Evolutionary conservation across 1,140 invertebrate species (phyloP).

Genomic region (Pygmarrhopalites habei): DNA sequence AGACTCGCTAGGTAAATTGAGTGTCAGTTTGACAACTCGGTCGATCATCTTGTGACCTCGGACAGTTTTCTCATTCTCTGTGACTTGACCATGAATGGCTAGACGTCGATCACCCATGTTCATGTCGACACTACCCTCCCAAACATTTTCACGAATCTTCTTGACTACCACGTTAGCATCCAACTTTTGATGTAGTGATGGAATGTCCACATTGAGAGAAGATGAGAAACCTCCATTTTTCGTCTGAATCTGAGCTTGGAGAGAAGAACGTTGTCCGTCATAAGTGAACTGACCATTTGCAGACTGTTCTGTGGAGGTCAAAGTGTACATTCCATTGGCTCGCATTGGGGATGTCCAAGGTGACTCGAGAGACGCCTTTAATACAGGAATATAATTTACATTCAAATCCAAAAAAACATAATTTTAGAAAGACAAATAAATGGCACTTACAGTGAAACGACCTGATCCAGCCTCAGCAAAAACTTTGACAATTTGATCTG

Average conservation of each 20-base stretch:
- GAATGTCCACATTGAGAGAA: conserved; percentile 23
- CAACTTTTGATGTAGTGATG: conserved; percentile 19
- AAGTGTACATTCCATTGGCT: conserved; percentile 9
- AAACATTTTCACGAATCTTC: neutral
- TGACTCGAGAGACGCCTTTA: conserved; percentile 15
- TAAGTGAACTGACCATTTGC: conserved; percentile 16
- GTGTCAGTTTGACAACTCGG: neutral
- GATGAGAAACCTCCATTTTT: neutral
- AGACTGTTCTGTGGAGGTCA: neutral
- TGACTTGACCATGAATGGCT: neutral
- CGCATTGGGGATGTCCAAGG: conserved; percentile 26
- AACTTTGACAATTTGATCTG: neutral
- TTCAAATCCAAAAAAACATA: neutral
- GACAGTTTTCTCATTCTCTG: neutral
- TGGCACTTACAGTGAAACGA: conserved; percentile 22
- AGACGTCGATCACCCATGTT: conserved; percentile 16
- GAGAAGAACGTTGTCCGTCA: conserved; percentile 10
- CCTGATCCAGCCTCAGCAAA: conserved; percentile 9
- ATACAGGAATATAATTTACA: too few species aligned
- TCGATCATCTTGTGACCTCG: conserved; percentile 9
- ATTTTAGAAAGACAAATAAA: too few species aligned
- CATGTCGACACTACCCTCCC: conserved; percentile 16
- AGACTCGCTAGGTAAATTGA: conserved; percentile 14
- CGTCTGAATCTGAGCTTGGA: neutral
- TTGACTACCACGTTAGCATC: conserved; percentile 16